These are phyloP conservation scores for Ophion costatus DNA, from an alignment of 2,888 invertebrate genomes.

Conservation along the genomic window DNA sequence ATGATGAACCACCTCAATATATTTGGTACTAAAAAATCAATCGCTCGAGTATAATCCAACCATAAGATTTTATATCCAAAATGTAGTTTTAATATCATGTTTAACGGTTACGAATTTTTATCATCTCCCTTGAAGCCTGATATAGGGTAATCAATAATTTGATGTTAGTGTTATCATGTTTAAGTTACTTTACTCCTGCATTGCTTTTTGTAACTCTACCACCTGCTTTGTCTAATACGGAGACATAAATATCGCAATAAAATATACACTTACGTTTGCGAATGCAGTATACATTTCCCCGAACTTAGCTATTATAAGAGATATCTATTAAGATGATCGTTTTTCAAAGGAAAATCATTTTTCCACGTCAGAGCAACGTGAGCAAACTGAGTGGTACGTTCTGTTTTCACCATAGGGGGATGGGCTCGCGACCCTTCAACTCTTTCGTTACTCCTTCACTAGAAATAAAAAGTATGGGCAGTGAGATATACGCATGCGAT, in stretches of 20 bases:
- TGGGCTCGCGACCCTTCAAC: neutral
- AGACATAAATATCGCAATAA: neutral
- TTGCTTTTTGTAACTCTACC: neutral
- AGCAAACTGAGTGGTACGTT: neutral
- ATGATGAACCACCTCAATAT: constrained; percentile 30
- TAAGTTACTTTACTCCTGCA: too few relatives aligned
- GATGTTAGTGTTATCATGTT: too few relatives aligned
- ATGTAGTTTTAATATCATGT: neutral
- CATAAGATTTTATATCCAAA: too few relatives aligned
- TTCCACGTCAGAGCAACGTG: neutral
- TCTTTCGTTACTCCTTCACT: neutral
- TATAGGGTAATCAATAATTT: too few relatives aligned
- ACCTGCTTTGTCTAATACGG: neutral
- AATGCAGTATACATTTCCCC: neutral
- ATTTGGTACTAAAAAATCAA: neutral
- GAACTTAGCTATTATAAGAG: neutral
- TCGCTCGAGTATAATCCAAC: too few relatives aligned
- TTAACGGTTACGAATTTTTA: neutral
- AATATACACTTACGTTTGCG: neutral
- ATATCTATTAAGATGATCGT: neutral
- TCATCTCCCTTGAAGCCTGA: too few relatives aligned
- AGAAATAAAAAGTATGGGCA: neutral
- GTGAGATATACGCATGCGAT: neutral
- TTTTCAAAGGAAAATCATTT: neutral
- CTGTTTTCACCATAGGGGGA: neutral